These are phyloP conservation scores for Cartodere bifasciata DNA, from an alignment of 2,888 invertebrate species.

Conservation along the genomic window DNA sequence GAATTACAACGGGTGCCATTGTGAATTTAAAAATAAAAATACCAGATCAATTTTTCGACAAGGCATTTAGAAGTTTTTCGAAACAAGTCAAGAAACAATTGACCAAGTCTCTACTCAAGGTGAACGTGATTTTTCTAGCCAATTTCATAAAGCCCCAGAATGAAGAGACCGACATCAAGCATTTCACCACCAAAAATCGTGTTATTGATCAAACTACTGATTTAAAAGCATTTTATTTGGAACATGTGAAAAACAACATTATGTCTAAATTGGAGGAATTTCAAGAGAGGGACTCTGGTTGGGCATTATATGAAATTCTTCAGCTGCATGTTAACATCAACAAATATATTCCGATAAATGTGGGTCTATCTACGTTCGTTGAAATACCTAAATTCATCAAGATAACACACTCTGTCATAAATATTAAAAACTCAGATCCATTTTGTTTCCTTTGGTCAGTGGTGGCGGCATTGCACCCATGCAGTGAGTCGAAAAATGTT, in stretches of 20 bases:
- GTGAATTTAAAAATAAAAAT: too few species aligned
- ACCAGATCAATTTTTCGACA: too few species aligned
- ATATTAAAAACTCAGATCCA: conserved; percentile 16
- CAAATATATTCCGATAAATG: conserved; percentile 3
- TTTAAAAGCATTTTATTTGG: conserved; percentile 14
- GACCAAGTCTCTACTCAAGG: too few species aligned
- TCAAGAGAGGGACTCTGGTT: conserved; percentile 17
- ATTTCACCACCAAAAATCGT: conserved; percentile 15
- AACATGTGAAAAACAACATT: conserved; percentile 12
- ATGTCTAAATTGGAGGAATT: conserved; percentile 17
- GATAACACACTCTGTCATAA: conserved; percentile 13
- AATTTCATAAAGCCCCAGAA: too few species aligned
- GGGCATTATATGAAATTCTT: conserved; percentile 15
- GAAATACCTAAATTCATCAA: conserved; percentile 11
- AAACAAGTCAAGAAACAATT: too few species aligned
- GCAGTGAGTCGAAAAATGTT: background rate
- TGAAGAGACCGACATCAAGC: too few species aligned
- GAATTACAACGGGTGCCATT: too few species aligned
- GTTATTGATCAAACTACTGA: background rate
- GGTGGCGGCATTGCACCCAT: conserved; percentile 5
- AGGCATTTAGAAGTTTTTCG: too few species aligned
- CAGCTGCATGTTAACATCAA: conserved; percentile 15
- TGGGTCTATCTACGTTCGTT: conserved; percentile 13
- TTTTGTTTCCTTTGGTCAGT: conserved; percentile 17
- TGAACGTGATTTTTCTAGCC: too few species aligned